These are phyloP conservation scores for Hoplodrina ambigua DNA, from an alignment of 2,888 invertebrate genomes.

Conservation along the genomic window DNA sequence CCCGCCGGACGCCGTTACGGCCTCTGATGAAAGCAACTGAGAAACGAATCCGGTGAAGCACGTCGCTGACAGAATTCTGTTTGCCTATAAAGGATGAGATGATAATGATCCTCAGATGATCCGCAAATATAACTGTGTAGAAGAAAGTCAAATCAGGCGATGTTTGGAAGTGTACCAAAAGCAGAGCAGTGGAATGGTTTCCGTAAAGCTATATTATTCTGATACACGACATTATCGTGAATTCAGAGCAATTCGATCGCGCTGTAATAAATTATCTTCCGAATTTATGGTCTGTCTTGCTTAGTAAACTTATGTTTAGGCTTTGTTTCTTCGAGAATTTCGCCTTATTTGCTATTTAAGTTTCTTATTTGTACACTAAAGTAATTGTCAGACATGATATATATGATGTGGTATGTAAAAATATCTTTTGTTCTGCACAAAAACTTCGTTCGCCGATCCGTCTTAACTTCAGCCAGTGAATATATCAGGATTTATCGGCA, in stretches of 20 bases:
- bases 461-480: slow-evolving; percentile 22
- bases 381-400: slow-evolving; percentile 10
- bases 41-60: slow-evolving; percentile 1
- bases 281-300: slow-evolving; percentile 46
- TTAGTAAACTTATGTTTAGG: slow-evolving; percentile 43
- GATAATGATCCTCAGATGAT: slow-evolving; percentile 45
- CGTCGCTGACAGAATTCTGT: background rate
- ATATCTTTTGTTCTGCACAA: slow-evolving; percentile 4
- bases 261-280: slow-evolving; percentile 48
- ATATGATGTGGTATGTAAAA: slow-evolving; percentile 11
- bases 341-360: slow-evolving; percentile 42
- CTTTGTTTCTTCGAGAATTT: slow-evolving; percentile 36
- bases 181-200: slow-evolving; percentile 50
- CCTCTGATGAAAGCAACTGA: slow-evolving; percentile 10
- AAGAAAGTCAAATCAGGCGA: slow-evolving; percentile 31
- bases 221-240: slow-evolving; percentile 43
- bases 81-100: slow-evolving; percentile 31
- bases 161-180: slow-evolving; percentile 62
- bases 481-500: slow-evolving; percentile 33
- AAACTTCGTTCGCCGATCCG: slow-evolving; percentile 25
- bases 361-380: slow-evolving; percentile 31
- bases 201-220: slow-evolving; percentile 37
- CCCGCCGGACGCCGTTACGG: slow-evolving; percentile 1
- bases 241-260: slow-evolving; percentile 40
- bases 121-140: slow-evolving; percentile 1